Evolutionary conservation across 2,113 vertebrate species (phyloP), one percentile per base, ranked within the genome.

Genomic region (Phaethornis superciliosus): DNA sequence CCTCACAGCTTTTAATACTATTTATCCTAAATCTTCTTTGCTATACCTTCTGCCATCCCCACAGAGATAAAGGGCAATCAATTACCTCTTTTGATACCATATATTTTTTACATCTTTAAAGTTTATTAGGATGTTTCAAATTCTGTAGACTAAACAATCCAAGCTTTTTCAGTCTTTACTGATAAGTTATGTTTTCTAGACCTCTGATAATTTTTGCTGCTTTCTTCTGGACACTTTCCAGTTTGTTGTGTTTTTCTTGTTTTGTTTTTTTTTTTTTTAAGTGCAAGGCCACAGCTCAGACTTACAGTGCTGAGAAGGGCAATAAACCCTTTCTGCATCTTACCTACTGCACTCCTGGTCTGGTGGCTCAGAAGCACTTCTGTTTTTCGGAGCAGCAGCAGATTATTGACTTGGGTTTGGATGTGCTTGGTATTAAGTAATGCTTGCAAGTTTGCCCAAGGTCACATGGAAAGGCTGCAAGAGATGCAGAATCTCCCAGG

Each of bases 91-190:
- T 52, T 71, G 59, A 64, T 65, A 40, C 9, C 8, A 19, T 55
- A 1, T 58, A 11, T 85, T 89, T 70, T 85, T 85, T 35, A 59
- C 10, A 67, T 85, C 64, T 83, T 54, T 54, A 28, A 90, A 72
- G 63, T 82, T 85, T 83, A 75, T 88, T 77, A 86, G 35, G 28
- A 56, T 44, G 9, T 77, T 95, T 96, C 62, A 47, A 52, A 71
- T 62, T 75, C 58, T 81, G 64, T 78, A 96, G 92, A 96, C 95
- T 96, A 96, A 96, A 96, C 94, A 96, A 95, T 58, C 69, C 40
- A 88, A 94, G 47, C 69, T 52, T 76, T 92, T 93, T 89, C 95
- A 81, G 35, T 86, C 78, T 89, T 89, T 71, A 77, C 77, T 89
- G 69, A 9, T 86, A 94, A 90, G 56, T 92, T 69, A 84, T 83